Percentiles rank a stretch among this genome's conserved stretches.
These are phyloP conservation scores for Ptychobarbus kaznakovi DNA, from an alignment of 2,797 vertebrate species.

Conservation along the genomic window DNA sequence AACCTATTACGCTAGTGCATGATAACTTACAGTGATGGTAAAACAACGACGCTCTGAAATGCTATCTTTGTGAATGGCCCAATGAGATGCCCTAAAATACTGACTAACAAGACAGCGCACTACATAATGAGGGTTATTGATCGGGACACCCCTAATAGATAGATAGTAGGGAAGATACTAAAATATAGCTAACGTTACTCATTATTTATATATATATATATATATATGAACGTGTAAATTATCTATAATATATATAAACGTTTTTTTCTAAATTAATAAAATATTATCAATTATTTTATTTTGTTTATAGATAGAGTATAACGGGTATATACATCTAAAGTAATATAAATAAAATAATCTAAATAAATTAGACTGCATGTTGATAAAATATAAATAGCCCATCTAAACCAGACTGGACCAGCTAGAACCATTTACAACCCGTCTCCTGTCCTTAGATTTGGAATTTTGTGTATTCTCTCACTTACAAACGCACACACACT, in stretches of 20 bases:
- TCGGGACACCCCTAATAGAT: too few relatives aligned
- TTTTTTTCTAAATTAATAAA: too few relatives aligned
- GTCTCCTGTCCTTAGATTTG: neutral
- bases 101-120: neutral
- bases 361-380: neutral
- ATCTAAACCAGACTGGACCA: neutral
- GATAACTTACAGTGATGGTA: neutral
- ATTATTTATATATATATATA: too few relatives aligned
- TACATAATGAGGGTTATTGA: neutral
- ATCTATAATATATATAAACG: too few relatives aligned
- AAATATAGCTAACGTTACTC: too few relatives aligned
- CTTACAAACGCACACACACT: too few relatives aligned
- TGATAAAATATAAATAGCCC: neutral
- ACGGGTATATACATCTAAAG: too few relatives aligned
- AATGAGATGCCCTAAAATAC: too few relatives aligned
- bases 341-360: neutral
- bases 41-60: neutral
- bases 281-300: too few relatives aligned
- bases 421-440: neutral
- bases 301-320: too few relatives aligned
- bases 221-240: too few relatives aligned
- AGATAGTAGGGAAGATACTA: too few relatives aligned
- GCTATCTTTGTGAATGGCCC: neutral
- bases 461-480: neutral
- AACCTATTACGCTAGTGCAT: neutral